Percentiles rank a stretch among this genome's conserved stretches.
These are phyloP conservation scores for Catajapyx aquilonaris DNA, from an alignment of 1,140 invertebrate genomes.

Conservation along the genomic window DNA sequence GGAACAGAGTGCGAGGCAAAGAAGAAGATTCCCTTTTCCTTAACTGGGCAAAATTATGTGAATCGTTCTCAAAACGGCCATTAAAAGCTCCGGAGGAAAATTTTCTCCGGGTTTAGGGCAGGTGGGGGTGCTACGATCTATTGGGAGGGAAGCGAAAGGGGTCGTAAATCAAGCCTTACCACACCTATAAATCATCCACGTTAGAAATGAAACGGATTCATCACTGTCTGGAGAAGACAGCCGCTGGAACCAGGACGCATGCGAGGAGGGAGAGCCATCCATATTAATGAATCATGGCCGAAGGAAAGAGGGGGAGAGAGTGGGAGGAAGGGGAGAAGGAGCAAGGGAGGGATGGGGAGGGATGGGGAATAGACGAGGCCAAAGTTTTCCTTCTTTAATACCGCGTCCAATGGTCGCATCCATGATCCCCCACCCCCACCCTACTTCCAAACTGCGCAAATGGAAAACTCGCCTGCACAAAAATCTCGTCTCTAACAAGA, in stretches of 20 bases:
- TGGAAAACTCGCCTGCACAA: no score
- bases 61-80: neutral
- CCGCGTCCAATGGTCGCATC: no score
- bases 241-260: neutral
- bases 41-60: neutral
- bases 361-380: no score
- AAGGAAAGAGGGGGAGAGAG: neutral
- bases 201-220: constrained; percentile 3
- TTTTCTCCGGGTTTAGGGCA: neutral
- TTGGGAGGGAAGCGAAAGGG: neutral
- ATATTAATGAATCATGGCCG: constrained; percentile 4
- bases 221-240: neutral
- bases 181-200: constrained; percentile 1
- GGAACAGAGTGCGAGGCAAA: neutral
- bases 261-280: constrained; percentile 1
- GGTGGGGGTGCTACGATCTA: neutral
- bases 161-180: constrained; percentile 3
- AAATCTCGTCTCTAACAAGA: no score
- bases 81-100: neutral
- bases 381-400: no score
- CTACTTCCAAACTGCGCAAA: no score
- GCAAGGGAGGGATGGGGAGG: no score
- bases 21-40: neutral
- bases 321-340: no score
- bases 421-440: no score